A percentile compares a stretch with the other conserved stretches of the same genome.
Evolutionary conservation across 2,888 invertebrate genomes (phyloP).

Genomic region (Hoplodrina blanda): DNA sequence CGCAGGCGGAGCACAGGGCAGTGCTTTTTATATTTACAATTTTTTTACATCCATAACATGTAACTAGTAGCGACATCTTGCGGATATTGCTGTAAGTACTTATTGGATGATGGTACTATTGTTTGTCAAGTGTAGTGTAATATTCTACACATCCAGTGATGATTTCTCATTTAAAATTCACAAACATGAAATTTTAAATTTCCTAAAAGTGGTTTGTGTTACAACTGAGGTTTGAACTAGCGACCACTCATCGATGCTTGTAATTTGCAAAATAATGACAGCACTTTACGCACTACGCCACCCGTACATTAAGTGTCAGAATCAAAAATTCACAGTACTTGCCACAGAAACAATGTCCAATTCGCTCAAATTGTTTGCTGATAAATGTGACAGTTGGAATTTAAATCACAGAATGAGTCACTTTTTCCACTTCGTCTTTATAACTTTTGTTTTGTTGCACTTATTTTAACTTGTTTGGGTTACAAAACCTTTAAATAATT

Average conservation of each 20-base stretch:
- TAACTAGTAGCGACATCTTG: neutral
- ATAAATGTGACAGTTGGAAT: no score
- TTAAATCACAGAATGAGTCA: no score
- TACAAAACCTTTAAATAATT: no score
- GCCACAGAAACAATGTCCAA: no score
- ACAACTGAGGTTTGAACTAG: neutral
- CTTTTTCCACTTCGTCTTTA: no score
- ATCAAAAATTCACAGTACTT: no score
- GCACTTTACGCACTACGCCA: no score
- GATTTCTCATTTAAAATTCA: neutral
- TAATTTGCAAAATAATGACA: no score
- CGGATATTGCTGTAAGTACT: neutral
- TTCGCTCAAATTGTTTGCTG: no score
- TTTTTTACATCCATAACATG: neutral
- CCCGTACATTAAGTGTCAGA: no score
- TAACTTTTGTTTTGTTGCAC: no score
- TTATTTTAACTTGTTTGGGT: no score
- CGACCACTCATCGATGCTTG: neutral
- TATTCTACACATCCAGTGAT: neutral
- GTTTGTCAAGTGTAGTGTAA: neutral
- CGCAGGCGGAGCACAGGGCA: neutral
- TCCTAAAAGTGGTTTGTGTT: neutral
- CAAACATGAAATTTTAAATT: neutral
- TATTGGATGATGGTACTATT: neutral
- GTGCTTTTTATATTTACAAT: neutral